These are phyloP conservation scores for Lerema accius DNA, from an alignment of 1,140 invertebrate genomes.

Conservation along the genomic window DNA sequence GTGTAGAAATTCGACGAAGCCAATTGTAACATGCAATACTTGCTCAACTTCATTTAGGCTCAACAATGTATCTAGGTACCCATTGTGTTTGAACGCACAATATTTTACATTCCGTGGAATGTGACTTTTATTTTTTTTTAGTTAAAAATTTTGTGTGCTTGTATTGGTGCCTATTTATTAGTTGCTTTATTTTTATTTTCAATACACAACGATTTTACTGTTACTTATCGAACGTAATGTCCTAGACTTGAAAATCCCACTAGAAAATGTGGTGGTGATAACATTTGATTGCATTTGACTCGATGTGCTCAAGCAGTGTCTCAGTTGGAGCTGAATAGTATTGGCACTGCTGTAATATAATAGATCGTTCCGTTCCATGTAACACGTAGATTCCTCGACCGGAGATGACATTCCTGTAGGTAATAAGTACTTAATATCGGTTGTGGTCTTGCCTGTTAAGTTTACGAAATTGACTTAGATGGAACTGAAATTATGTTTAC, in stretches of 20 bases:
- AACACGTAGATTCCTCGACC: slow-evolving; percentile 44
- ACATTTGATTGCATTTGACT: neutral
- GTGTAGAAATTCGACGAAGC: slow-evolving; percentile 36
- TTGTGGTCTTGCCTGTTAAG: slow-evolving; percentile 84
- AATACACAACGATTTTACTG: slow-evolving; percentile 27
- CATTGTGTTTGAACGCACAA: slow-evolving; percentile 66
- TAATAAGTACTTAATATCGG: slow-evolving; percentile 83
- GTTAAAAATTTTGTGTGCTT: slow-evolving; percentile 49
- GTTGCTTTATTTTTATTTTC: slow-evolving; percentile 31
- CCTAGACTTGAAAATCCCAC: neutral
- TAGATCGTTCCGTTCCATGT: slow-evolving; percentile 52
- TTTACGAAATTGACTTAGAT: slow-evolving; percentile 77
- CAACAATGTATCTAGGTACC: slow-evolving; percentile 54
- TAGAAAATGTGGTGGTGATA: neutral
- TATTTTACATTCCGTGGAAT: slow-evolving; percentile 36
- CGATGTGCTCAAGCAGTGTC: neutral
- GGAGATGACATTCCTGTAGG: slow-evolving; percentile 80
- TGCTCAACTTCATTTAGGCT: slow-evolving; percentile 70
- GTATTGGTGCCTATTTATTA: slow-evolving; percentile 52
- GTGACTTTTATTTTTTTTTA: slow-evolving; percentile 23
- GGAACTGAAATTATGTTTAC: slow-evolving; percentile 82
- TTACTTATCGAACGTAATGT: slow-evolving; percentile 1
- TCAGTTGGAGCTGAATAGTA: neutral
- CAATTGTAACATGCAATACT: slow-evolving; percentile 43
- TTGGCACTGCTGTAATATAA: neutral